phyloP scores from a whole-genome alignment of 2,888 invertebrate species.

The Leucophenga maculata region DNA sequence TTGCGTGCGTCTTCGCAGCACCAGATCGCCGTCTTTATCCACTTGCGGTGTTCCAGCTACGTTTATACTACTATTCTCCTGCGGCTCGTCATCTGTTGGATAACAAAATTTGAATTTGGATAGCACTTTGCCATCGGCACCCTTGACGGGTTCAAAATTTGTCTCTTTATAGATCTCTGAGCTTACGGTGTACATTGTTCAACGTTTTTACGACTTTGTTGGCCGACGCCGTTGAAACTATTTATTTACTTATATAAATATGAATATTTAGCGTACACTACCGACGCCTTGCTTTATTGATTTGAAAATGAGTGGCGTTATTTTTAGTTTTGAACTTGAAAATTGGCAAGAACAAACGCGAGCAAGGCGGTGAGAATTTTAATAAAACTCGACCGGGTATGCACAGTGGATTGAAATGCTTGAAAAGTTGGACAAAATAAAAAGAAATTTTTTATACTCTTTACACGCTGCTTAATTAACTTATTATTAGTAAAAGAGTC shows the following conservation, averaged over 20 bases:
- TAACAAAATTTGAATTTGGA: slow-evolving; percentile 81
- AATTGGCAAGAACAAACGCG: slow-evolving; percentile 12
- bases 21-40: slow-evolving; percentile 83
- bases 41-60: slow-evolving; percentile 43
- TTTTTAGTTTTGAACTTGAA: slow-evolving; percentile 35
- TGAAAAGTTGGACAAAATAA: too few relatives aligned
- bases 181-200: slow-evolving; percentile 76
- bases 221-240: not conserved
- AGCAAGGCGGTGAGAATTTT: not conserved
- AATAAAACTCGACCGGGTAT: too few relatives aligned
- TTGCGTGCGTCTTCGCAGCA: slow-evolving; percentile 73
- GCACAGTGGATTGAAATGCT: too few relatives aligned
- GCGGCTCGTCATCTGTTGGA: slow-evolving; percentile 66
- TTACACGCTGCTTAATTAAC: too few relatives aligned
- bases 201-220: not conserved
- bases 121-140: slow-evolving; percentile 76
- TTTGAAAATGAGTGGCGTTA: slow-evolving; percentile 5
- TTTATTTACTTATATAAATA: not conserved
- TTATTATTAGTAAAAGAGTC: too few relatives aligned
- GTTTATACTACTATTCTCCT: slow-evolving; percentile 39
- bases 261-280: not conserved
- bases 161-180: slow-evolving; percentile 84
- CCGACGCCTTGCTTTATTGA: not conserved
- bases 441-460: too few relatives aligned
- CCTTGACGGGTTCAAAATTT: slow-evolving; percentile 75